Conservation (phyloP, 2,888 invertebrate species). For the Ptychoptera albimana region DNA sequence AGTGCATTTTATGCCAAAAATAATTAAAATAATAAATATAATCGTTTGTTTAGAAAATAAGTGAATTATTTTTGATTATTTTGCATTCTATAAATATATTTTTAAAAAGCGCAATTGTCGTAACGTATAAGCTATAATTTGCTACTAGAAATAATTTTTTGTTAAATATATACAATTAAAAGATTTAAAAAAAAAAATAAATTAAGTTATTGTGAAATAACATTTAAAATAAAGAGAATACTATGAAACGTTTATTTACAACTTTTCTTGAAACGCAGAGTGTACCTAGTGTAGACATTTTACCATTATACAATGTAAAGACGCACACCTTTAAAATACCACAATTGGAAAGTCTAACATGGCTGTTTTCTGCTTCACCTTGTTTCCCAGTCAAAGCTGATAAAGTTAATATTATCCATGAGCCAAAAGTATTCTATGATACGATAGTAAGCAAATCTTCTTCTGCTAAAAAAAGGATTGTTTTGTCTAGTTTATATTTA, state of each 20-base stretch:
- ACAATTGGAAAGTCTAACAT: conserved; percentile 38
- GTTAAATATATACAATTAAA: too few species aligned
- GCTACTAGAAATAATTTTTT: too few species aligned
- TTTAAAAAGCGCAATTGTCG: too few species aligned
- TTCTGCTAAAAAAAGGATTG: conserved; percentile 52
- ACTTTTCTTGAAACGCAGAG: conserved; percentile 21
- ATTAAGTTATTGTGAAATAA: too few species aligned
- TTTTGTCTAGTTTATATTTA: conserved; percentile 80
- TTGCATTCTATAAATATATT: too few species aligned
- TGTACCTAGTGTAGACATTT: conserved; percentile 11
- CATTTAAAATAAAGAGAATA: too few species aligned
- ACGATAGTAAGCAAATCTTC: conserved; percentile 49
- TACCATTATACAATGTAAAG: not conserved
- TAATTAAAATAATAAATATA: too few species aligned
- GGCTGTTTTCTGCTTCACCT: conserved; percentile 45
- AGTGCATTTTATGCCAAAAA: too few species aligned
- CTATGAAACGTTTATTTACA: conserved; percentile 19
- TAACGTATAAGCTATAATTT: too few species aligned
- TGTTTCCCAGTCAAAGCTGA: conserved; percentile 52
- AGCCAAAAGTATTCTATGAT: conserved; percentile 64
- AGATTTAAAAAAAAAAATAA: too few species aligned
- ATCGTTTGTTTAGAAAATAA: too few species aligned
- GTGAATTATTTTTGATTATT: too few species aligned
- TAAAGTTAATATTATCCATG: conserved; percentile 56
- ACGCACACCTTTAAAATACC: conserved; percentile 5